These are phyloP conservation scores for Neodiprion lecontei DNA, from an alignment of 1,140 invertebrate species.

Conservation along the genomic window DNA sequence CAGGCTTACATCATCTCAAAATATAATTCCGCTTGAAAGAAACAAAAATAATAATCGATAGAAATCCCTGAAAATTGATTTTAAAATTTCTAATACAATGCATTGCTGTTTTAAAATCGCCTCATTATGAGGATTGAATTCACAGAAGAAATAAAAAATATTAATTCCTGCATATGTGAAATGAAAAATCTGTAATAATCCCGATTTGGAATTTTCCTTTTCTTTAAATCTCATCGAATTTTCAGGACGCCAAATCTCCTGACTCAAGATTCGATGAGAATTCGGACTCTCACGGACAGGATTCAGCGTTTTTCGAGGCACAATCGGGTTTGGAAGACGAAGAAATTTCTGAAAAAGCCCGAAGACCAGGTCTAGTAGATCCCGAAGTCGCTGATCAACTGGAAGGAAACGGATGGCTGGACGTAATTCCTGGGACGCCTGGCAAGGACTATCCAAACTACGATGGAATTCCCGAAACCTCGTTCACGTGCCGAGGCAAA, in stretches of 20 bases:
- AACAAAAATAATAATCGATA: too few species aligned
- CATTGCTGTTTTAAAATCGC: too few species aligned
- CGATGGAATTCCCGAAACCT: conserved; percentile 63
- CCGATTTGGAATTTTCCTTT: too few species aligned
- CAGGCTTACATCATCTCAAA: too few species aligned
- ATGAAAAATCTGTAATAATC: too few species aligned
- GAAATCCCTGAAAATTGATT: too few species aligned
- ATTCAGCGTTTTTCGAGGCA: not conserved
- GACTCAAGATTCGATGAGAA: not conserved
- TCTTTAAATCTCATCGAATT: not conserved
- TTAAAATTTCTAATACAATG: too few species aligned
- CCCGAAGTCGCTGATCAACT: conserved; percentile 1
- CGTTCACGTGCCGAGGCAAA: conserved; percentile 67
- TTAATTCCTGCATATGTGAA: too few species aligned
- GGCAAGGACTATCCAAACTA: conserved; percentile 65
- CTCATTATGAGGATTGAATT: too few species aligned
- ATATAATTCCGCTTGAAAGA: too few species aligned
- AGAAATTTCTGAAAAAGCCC: not conserved
- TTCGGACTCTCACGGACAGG: not conserved
- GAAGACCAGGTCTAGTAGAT: not conserved
- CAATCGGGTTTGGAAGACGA: not conserved
- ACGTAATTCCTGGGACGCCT: conserved; percentile 62
- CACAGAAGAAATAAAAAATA: too few species aligned
- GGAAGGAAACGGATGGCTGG: conserved; percentile 31
- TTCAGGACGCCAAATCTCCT: conserved; percentile 5